Percentiles rank a stretch among this genome's conserved stretches.
Conservation (phyloP, 2,888 invertebrate genomes). For the Pelosia muscerda region DNA sequence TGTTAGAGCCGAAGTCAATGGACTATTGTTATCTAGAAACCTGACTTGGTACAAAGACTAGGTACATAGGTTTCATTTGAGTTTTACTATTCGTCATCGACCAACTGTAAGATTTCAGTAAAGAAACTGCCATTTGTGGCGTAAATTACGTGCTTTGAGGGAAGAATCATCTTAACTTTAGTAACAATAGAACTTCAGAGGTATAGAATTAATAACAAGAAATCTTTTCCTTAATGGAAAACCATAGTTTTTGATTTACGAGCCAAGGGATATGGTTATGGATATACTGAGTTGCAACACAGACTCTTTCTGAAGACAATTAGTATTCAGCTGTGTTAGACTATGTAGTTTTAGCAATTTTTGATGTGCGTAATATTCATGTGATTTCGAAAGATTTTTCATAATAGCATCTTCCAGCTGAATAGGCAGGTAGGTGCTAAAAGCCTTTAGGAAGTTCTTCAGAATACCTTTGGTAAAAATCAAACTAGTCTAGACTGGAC, state of each 20-base stretch:
- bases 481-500: too few species aligned
- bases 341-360: not conserved
- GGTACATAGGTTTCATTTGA: conserved; percentile 64
- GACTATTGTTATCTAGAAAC: conserved; percentile 65
- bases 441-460: not conserved
- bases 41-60: conserved; percentile 59
- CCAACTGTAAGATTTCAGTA: conserved; percentile 48
- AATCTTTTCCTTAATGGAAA: conserved; percentile 58
- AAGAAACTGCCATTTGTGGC: conserved; percentile 68
- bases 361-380: not conserved
- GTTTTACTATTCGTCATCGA: conserved; percentile 66
- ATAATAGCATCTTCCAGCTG: not conserved
- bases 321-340: not conserved
- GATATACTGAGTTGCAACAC: not conserved
- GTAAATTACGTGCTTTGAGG: conserved; percentile 57
- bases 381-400: not conserved
- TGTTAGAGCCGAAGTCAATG: conserved; percentile 47
- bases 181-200: conserved; percentile 46
- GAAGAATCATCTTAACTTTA: conserved; percentile 43
- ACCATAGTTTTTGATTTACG: conserved; percentile 52
- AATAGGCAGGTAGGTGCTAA: too few species aligned
- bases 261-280: conserved; percentile 13
- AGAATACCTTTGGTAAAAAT: too few species aligned
- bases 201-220: conserved; percentile 59
- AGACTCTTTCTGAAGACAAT: not conserved